These are phyloP conservation scores for Erebia palarica DNA, from an alignment of 2,888 invertebrate species.

Conservation along the genomic window DNA sequence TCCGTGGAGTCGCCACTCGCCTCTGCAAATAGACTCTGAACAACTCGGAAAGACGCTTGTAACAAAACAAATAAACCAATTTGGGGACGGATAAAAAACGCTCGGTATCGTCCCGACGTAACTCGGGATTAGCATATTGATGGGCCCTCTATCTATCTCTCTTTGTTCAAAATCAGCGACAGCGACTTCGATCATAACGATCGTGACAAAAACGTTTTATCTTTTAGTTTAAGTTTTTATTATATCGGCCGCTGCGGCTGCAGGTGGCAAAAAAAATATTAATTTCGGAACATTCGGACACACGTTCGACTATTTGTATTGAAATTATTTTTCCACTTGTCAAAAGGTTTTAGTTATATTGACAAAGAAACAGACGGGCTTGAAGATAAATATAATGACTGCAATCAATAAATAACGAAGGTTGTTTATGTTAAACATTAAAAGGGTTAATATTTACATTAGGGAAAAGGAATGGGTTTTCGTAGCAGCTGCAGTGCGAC, in stretches of 20 bases:
- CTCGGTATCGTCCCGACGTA: constrained; percentile 59
- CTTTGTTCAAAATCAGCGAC: constrained; percentile 82
- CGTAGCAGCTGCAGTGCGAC: constrained; percentile 21
- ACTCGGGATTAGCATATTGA: constrained; percentile 78
- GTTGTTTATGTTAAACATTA: constrained; percentile 9
- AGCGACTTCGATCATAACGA: constrained; percentile 77
- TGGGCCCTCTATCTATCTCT: constrained; percentile 69
- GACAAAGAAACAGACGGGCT: constrained; percentile 5
- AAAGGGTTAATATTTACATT: constrained; percentile 22
- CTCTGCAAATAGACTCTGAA: constrained; percentile 63
- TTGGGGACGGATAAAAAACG: constrained; percentile 66
- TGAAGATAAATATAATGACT: constrained; percentile 8
- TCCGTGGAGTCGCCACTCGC: constrained; percentile 57
- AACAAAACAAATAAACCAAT: constrained; percentile 81
- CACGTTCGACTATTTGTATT: constrained; percentile 14
- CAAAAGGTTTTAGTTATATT: constrained; percentile 21
- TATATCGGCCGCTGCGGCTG: constrained; percentile 47
- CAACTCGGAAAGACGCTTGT: constrained; percentile 66
- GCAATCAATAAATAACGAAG: constrained; percentile 8
- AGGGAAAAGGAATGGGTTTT: constrained; percentile 7
- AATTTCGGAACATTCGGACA: constrained; percentile 27
- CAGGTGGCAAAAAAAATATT: constrained; percentile 66
- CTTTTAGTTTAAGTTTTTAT: constrained; percentile 55
- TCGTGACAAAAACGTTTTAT: constrained; percentile 67
- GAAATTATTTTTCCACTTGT: constrained; percentile 22